Evolutionary conservation across 2,888 invertebrate species (phyloP).

Genomic region (Aspidiotus destructor): DNA sequence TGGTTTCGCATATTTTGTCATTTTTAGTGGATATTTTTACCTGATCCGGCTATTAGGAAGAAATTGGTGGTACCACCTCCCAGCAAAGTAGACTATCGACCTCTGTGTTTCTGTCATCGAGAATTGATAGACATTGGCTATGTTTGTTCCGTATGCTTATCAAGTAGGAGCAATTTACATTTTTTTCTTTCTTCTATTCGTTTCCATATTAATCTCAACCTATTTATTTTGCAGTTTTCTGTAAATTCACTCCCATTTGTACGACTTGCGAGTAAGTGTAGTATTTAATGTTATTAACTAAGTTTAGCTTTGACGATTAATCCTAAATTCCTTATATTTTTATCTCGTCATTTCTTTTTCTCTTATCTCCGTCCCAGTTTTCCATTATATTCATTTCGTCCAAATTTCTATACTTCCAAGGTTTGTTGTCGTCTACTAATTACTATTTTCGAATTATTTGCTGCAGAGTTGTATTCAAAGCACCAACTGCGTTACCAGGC

Average conservation of each 20-base stretch:
- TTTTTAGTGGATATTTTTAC: conserved; percentile 84
- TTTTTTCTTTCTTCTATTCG: conserved; percentile 57
- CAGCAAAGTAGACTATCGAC: conserved; percentile 87
- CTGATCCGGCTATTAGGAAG: conserved; percentile 66
- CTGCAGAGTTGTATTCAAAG: conserved; percentile 67
- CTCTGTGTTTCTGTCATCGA: conserved; percentile 95
- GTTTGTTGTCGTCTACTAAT: background rate
- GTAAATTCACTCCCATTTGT: conserved; percentile 94
- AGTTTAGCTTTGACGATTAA: background rate
- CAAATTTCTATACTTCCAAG: background rate
- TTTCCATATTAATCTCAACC: conserved; percentile 21
- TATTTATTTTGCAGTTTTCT: conserved; percentile 65
- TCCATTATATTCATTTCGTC: background rate
- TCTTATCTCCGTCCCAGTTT: background rate
- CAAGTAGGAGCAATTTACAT: conserved; percentile 53
- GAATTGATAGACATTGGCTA: conserved; percentile 91
- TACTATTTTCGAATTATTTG: background rate
- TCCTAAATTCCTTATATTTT: background rate
- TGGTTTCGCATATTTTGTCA: conserved; percentile 27
- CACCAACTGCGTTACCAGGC: conserved; percentile 65
- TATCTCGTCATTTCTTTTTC: background rate
- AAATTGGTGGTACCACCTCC: conserved; percentile 80
- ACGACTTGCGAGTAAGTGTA: conserved; percentile 89
- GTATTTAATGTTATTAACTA: background rate
- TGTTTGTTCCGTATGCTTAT: conserved; percentile 94